phyloP scores from a whole-genome alignment of 2,113 vertebrate species.

The Prionailurus bengalensis region DNA sequence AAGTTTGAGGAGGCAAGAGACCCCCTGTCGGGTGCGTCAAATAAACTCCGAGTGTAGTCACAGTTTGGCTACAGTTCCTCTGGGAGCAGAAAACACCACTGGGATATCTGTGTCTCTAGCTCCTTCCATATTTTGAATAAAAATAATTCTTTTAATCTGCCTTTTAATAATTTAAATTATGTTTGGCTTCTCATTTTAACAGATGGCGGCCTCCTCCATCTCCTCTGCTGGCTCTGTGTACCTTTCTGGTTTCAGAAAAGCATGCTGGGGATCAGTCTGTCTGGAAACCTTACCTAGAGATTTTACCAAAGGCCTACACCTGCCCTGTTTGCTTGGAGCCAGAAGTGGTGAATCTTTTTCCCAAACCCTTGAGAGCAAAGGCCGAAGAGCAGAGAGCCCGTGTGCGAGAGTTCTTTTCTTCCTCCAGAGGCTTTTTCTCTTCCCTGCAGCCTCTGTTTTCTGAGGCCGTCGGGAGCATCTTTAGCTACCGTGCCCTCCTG shows the following conservation, averaged over 20 bases:
- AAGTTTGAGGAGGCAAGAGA: background rate
- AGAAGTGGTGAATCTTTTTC: constrained; percentile 87
- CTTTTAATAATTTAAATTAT: background rate
- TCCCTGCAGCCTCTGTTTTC: constrained; percentile 93
- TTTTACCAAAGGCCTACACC: constrained; percentile 91
- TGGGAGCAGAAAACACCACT: background rate
- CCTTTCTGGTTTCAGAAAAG: constrained; percentile 94
- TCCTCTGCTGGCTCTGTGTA: constrained; percentile 92
- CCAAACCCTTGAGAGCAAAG: constrained; percentile 83
- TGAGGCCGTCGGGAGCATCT: constrained; percentile 84
- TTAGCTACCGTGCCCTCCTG: constrained; percentile 90
- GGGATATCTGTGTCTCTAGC: background rate
- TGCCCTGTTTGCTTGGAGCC: constrained; percentile 91
- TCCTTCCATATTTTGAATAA: background rate
- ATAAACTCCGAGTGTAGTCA: background rate
- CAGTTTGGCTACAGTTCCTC: background rate
- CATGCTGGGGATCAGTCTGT: constrained; percentile 87
- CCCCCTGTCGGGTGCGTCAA: background rate
- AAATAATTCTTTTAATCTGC: background rate
- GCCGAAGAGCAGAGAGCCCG: constrained; percentile 88
- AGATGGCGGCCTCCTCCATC: constrained; percentile 90
- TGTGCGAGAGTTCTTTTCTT: constrained; percentile 86
- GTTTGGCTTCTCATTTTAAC: constrained; percentile 26
- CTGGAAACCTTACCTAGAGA: constrained; percentile 95
- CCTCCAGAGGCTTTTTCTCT: constrained; percentile 89